Conservation (phyloP, 2,888 invertebrate genomes). For the Anoplius nigerrimus region DNA sequence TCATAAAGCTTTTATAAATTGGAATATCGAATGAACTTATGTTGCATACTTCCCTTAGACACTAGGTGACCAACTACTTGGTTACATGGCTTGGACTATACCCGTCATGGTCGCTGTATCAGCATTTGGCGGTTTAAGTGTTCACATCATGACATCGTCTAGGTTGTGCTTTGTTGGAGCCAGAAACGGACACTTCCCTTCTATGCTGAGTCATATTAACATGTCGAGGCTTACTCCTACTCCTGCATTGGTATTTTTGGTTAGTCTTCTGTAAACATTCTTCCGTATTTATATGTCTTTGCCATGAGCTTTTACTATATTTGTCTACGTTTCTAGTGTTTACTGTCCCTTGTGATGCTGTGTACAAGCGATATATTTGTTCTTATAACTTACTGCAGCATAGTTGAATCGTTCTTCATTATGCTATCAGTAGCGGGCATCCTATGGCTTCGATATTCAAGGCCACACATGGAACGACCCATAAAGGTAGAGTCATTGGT, state of each 20-base stretch:
- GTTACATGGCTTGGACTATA: conserved; percentile 87
- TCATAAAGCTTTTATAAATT: conserved; percentile 23
- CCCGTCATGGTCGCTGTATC: conserved; percentile 95
- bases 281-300: not conserved
- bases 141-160: conserved; percentile 96
- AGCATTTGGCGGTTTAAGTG: conserved; percentile 93
- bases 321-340: conserved; percentile 79
- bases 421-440: conserved; percentile 90
- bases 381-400: conserved; percentile 92
- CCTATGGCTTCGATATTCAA: conserved; percentile 87
- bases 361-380: conserved; percentile 89
- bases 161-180: conserved; percentile 95
- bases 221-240: conserved; percentile 85
- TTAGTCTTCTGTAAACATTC: conserved; percentile 73
- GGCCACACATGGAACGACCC: conserved; percentile 87
- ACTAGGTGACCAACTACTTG: conserved; percentile 87
- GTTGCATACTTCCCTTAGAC: conserved; percentile 79
- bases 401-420: conserved; percentile 95
- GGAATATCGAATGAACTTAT: not conserved
- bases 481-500: conserved; percentile 87
- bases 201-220: conserved; percentile 86
- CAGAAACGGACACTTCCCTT: conserved; percentile 91
- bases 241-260: conserved; percentile 89
- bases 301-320: conserved; percentile 17
- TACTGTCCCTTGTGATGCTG: conserved; percentile 89